Percentiles rank a stretch among this genome's conserved stretches.
Conservation (phyloP, 2,113 vertebrate species). For the Periophthalmus modestus region DNA sequence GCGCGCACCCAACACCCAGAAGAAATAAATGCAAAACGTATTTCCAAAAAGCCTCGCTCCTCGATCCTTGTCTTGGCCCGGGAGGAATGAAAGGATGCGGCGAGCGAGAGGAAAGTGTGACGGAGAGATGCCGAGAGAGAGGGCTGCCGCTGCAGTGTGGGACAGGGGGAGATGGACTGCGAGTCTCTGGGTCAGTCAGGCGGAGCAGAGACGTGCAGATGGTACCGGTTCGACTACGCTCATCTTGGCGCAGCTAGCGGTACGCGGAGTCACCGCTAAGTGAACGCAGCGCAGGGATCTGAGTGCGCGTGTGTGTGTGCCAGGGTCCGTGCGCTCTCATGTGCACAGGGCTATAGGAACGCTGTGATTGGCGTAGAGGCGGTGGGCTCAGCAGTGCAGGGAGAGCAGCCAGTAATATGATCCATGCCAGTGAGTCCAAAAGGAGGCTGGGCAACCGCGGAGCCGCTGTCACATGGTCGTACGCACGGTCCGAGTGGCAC, state of each 20-base stretch:
- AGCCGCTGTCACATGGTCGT: conserved; percentile 51
- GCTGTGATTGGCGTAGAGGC: conserved; percentile 64
- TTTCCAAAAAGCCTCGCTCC: conserved; percentile 48
- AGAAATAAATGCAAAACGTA: conserved; percentile 29
- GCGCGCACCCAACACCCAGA: conserved; percentile 63
- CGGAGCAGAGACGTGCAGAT: conserved; percentile 36
- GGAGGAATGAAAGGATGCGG: conserved; percentile 28
- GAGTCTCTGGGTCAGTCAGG: conserved; percentile 40
- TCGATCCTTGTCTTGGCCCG: conserved; percentile 23
- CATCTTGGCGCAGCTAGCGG: conserved; percentile 63
- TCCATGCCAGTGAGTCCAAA: conserved; percentile 39
- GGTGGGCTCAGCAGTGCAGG: conserved; percentile 64
- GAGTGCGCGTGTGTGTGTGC: conserved; percentile 2
- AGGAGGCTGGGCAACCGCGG: conserved; percentile 44
- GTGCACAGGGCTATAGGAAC: conserved; percentile 29
- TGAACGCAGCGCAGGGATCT: conserved; percentile 38
- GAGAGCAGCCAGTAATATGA: conserved; percentile 64
- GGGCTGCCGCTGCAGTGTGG: conserved; percentile 45
- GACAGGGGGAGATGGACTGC: conserved; percentile 40
- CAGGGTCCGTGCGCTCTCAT: conserved; percentile 21
- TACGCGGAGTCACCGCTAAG: conserved; percentile 49
- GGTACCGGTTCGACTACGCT: conserved; percentile 50
- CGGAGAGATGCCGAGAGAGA: conserved; percentile 53
- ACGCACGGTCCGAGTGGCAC: conserved; percentile 1
- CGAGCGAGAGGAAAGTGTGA: conserved; percentile 21